Evolutionary conservation across 2,113 vertebrate genomes (phyloP).

Genomic region (Alexandromys fortis): DNA sequence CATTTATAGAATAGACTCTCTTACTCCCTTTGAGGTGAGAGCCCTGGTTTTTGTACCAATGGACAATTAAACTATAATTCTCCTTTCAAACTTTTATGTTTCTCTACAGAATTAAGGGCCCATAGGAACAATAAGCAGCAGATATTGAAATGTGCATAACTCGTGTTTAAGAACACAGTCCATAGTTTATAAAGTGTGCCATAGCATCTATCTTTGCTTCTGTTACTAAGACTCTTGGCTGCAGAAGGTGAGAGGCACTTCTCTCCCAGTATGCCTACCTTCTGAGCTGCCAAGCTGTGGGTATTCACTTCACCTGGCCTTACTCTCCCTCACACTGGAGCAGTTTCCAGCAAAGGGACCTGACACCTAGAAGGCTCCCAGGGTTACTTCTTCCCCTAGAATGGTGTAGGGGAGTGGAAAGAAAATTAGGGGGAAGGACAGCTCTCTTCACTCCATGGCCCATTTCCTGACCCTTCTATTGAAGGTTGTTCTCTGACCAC

Average conservation of each 20-base stretch:
- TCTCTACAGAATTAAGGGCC: not conserved
- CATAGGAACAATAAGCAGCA: not conserved
- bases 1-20: too few species aligned
- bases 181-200: not conserved
- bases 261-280: not conserved
- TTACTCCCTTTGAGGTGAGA: not conserved
- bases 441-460: not conserved
- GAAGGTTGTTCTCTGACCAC: not conserved
- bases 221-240: not conserved
- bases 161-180: not conserved
- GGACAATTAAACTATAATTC: not conserved
- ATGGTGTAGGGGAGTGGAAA: accelerated
- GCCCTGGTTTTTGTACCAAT: not conserved
- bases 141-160: not conserved
- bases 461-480: too few species aligned
- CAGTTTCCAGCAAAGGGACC: not conserved
- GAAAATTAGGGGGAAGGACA: not conserved
- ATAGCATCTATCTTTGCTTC: not conserved
- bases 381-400: not conserved
- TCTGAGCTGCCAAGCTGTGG: not conserved
- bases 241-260: too few species aligned
- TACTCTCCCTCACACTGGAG: accelerated
- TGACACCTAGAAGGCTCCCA: too few species aligned
- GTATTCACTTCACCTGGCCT: not conserved
- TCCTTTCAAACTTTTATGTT: not conserved